These are phyloP conservation scores for Eupithecia pulchellata DNA, from an alignment of 2,888 invertebrate species.

Conservation along the genomic window DNA sequence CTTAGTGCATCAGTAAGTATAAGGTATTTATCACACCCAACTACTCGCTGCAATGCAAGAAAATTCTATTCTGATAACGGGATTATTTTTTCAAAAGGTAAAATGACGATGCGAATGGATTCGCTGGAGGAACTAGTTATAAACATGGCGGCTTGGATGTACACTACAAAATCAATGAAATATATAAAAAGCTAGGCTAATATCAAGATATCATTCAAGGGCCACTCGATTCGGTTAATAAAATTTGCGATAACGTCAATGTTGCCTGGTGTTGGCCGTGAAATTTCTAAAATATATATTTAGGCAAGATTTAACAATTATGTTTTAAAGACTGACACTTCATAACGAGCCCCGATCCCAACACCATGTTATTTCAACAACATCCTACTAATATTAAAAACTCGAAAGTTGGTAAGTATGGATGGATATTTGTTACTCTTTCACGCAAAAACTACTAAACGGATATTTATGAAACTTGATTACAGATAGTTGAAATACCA, in stretches of 20 bases:
- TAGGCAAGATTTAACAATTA: not conserved
- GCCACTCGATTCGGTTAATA: slow-evolving; percentile 59
- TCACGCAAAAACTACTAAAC: too few relatives aligned
- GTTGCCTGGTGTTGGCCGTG: not conserved
- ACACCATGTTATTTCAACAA: not conserved
- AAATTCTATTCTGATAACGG: too few relatives aligned
- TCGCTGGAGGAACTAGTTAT: not conserved
- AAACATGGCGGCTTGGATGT: not conserved
- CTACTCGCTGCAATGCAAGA: not conserved
- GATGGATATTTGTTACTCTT: too few relatives aligned
- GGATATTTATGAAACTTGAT: too few relatives aligned
- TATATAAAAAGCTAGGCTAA: slow-evolving; percentile 54
- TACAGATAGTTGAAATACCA: too few relatives aligned
- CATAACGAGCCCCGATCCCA: not conserved
- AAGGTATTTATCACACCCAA: too few relatives aligned
- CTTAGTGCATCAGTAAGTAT: too few relatives aligned
- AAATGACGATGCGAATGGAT: not conserved
- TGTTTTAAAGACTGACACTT: not conserved
- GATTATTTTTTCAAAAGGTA: too few relatives aligned
- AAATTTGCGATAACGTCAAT: slow-evolving; percentile 40
- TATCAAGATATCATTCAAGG: slow-evolving; percentile 58
- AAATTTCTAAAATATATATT: slow-evolving; percentile 14
- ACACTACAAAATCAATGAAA: slow-evolving; percentile 51
- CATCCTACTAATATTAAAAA: too few relatives aligned
- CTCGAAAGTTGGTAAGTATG: too few relatives aligned